Conservation (phyloP, 2,888 invertebrate species). For the Tridacna gigas region DNA sequence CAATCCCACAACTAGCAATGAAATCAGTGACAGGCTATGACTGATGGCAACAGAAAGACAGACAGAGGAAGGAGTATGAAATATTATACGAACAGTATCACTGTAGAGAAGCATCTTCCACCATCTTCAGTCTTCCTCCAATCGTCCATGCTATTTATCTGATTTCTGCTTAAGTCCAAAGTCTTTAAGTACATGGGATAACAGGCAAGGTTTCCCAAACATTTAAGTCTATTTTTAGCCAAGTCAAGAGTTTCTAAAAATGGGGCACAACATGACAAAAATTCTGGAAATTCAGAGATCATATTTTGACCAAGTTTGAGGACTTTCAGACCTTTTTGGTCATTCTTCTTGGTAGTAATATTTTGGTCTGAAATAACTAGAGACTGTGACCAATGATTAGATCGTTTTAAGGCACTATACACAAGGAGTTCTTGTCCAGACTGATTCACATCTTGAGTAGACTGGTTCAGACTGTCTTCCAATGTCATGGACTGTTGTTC, state of each 20-base stretch:
- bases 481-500: slow-evolving; percentile 10
- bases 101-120: slow-evolving; percentile 38
- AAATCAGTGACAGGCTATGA: no score
- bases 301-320: slow-evolving; percentile 96
- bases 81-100: slow-evolving; percentile 4
- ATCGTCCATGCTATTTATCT: slow-evolving; percentile 53
- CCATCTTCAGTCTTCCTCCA: slow-evolving; percentile 50
- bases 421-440: slow-evolving; percentile 1
- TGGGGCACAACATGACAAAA: slow-evolving; percentile 95
- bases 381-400: slow-evolving; percentile 52
- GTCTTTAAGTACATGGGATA: slow-evolving; percentile 96
- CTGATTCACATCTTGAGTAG: background rate
- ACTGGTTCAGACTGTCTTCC: slow-evolving; percentile 13
- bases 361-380: slow-evolving; percentile 52
- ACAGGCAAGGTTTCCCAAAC: slow-evolving; percentile 94
- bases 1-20: no score
- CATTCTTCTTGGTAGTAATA: slow-evolving; percentile 44
- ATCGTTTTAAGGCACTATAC: slow-evolving; percentile 5
- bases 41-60: no score
- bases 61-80: background rate
- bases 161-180: slow-evolving; percentile 91
- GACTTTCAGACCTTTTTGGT: slow-evolving; percentile 74
- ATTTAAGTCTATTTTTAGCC: slow-evolving; percentile 91
- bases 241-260: slow-evolving; percentile 94
- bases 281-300: slow-evolving; percentile 94